Evolutionary conservation across 2,888 invertebrate species (phyloP).

Genomic region (Apoderus coryli): DNA sequence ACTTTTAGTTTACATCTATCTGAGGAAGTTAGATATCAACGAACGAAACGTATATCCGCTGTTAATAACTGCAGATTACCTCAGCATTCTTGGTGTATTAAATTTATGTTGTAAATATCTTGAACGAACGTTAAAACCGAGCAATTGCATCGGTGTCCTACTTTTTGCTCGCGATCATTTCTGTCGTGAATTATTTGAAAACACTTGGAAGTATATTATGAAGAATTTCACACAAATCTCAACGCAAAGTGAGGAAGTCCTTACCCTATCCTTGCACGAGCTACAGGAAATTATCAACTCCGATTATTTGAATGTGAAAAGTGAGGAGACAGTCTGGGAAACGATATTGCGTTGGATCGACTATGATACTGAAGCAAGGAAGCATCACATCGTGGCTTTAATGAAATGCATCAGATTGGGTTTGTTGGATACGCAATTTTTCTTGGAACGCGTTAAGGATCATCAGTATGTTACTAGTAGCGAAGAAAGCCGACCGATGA

Average conservation of each 20-base stretch:
- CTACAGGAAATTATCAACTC: constrained; percentile 62
- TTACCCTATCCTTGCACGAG: constrained; percentile 56
- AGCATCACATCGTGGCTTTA: constrained; percentile 58
- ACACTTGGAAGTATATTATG: constrained; percentile 41
- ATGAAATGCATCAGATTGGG: constrained; percentile 72
- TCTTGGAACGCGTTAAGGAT: constrained; percentile 78
- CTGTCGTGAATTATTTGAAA: constrained; percentile 51
- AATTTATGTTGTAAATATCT: constrained; percentile 70
- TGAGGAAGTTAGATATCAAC: constrained; percentile 60
- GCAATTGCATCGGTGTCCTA: constrained; percentile 75
- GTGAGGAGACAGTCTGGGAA: constrained; percentile 80
- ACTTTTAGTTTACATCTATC: constrained; percentile 74
- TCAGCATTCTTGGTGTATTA: constrained; percentile 69
- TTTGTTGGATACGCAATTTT: constrained; percentile 75
- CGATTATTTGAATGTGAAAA: constrained; percentile 75
- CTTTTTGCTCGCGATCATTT: constrained; percentile 69
- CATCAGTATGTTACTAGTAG: constrained; percentile 74
- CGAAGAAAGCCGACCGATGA: constrained; percentile 72
- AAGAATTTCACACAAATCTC: constrained; percentile 63
- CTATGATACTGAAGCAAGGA: constrained; percentile 55
- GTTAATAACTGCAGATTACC: constrained; percentile 75
- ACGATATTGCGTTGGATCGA: constrained; percentile 76
- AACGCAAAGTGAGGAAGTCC: constrained; percentile 56
- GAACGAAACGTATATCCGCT: constrained; percentile 68
- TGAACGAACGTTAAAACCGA: constrained; percentile 48